These are phyloP conservation scores for Microchirus variegatus DNA, from an alignment of 2,797 vertebrate genomes.

Conservation along the genomic window DNA sequence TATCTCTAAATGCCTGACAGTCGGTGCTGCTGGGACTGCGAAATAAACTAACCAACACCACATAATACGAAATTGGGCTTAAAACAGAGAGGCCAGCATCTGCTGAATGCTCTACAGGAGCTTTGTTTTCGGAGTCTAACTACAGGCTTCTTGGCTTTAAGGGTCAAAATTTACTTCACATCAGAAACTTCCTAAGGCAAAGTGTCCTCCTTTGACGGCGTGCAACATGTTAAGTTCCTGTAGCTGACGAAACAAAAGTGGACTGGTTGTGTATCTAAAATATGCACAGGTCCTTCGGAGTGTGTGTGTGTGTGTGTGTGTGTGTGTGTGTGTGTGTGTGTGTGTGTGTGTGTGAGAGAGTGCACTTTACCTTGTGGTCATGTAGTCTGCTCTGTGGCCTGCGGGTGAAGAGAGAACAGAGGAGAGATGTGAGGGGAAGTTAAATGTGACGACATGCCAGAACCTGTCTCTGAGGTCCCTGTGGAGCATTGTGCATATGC, in stretches of 20 bases:
- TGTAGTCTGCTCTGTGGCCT: slow-evolving; percentile 97
- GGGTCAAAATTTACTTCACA: slow-evolving; percentile 2
- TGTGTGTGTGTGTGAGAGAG: slow-evolving; percentile 23
- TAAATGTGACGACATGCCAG: slow-evolving; percentile 47
- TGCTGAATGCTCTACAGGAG: neutral
- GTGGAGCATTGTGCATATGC: slow-evolving; percentile 45
- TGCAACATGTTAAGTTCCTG: slow-evolving; percentile 10
- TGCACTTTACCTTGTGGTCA: slow-evolving; percentile 93
- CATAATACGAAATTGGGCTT: neutral
- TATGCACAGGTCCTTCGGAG: slow-evolving; percentile 15
- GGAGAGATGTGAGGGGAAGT: slow-evolving; percentile 35
- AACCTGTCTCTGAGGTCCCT: slow-evolving; percentile 55
- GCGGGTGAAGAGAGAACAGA: slow-evolving; percentile 50
- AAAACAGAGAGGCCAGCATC: slow-evolving; percentile 7
- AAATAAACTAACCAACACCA: neutral
- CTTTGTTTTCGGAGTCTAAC: slow-evolving; percentile 3
- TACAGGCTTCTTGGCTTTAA: slow-evolving; percentile 10
- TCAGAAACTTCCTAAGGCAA: slow-evolving; percentile 3
- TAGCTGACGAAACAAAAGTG: slow-evolving; percentile 7
- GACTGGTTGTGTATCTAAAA: slow-evolving; percentile 7
- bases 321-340: slow-evolving; percentile 23
- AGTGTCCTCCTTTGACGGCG: slow-evolving; percentile 14
- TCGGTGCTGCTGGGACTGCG: neutral
- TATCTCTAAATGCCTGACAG: slow-evolving; percentile 4
- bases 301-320: slow-evolving; percentile 21